Percentiles rank a stretch among this genome's conserved stretches.
phyloP scores from a whole-genome alignment of 2,797 vertebrate genomes.

The Paedocypris micromegethes region DNA sequence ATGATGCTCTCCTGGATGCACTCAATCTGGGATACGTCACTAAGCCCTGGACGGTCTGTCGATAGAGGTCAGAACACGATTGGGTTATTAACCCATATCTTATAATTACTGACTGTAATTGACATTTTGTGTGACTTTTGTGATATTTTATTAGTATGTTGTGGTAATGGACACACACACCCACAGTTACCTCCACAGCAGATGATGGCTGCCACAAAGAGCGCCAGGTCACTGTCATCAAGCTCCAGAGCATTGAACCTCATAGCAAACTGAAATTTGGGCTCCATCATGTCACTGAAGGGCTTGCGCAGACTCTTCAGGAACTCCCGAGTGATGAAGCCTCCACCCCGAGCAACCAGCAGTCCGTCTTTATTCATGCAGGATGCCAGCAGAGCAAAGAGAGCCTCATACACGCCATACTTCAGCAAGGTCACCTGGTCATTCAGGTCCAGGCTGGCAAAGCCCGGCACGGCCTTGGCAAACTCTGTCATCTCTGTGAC shows the following conservation, averaged over 20 bases:
- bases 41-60: conserved; percentile 86
- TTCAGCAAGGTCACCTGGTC: conserved; percentile 92
- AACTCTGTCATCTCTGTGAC: conserved; percentile 93
- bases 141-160: no score
- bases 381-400: conserved; percentile 89
- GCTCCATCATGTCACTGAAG: conserved; percentile 94
- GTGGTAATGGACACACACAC: no score
- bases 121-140: no score
- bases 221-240: conserved; percentile 88
- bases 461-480: conserved; percentile 90
- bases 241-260: conserved; percentile 91
- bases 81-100: no score
- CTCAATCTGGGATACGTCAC: conserved; percentile 80
- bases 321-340: conserved; percentile 94
- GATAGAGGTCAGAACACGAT: not conserved
- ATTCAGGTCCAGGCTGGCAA: conserved; percentile 82
- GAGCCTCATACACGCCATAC: conserved; percentile 90
- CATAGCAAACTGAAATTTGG: conserved; percentile 94
- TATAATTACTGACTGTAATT: no score
- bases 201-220: conserved; percentile 93
- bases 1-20: conserved; percentile 87
- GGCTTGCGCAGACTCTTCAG: conserved; percentile 91
- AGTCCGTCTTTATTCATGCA: conserved; percentile 97
- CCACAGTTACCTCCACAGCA: conserved; percentile 86
- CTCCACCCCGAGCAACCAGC: conserved; percentile 82